Percentiles rank a stretch among this genome's conserved stretches.
Evolutionary conservation across 1,140 invertebrate genomes (phyloP).

Genomic region (Druon quercuslanigerum): DNA sequence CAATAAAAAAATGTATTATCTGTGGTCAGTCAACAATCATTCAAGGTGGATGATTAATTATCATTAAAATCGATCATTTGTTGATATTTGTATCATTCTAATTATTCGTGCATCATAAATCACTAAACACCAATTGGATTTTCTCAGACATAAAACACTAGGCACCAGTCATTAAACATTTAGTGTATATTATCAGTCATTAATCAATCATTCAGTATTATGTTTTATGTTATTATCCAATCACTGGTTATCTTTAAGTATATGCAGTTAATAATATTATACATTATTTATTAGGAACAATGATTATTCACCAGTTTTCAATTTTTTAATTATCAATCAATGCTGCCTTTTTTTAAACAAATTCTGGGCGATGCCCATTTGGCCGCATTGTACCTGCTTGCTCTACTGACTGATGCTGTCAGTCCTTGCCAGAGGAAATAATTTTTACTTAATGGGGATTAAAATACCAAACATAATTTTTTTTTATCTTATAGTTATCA

Average conservation of each 20-base stretch:
- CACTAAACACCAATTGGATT: neutral
- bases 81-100: too few species aligned
- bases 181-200: conserved; percentile 2
- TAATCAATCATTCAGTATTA: neutral
- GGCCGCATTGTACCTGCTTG: neutral
- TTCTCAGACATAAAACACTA: neutral
- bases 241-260: neutral
- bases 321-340: neutral
- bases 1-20: too few species aligned
- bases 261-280: neutral
- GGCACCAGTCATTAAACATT: neutral
- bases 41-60: too few species aligned
- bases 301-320: neutral
- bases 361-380: neutral
- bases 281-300: neutral
- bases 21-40: too few species aligned
- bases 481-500: neutral
- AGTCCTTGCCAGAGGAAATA: too few species aligned
- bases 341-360: too few species aligned
- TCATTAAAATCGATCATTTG: too few species aligned
- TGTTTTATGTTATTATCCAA: neutral
- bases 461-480: neutral
- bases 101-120: too few species aligned
- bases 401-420: too few species aligned
- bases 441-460: too few species aligned